Evolutionary conservation across 2,797 vertebrate species (phyloP), one percentile per base, ranked within the genome.

Genomic region (Darevskia mixta): DNA sequence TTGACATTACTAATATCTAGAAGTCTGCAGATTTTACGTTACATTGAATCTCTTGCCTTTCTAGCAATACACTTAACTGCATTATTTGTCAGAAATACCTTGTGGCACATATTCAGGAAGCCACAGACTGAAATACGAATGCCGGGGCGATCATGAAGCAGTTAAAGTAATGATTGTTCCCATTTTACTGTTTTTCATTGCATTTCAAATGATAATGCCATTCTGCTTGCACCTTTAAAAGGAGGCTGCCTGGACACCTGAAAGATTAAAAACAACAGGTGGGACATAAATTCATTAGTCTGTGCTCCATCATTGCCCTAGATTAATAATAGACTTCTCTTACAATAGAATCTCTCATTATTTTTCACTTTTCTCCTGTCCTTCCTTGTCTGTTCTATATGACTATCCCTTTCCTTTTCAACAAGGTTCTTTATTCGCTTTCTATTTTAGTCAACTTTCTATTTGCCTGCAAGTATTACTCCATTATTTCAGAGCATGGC

Each of bases 241-340:
- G 89, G 79, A 94, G 38, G 83, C 89, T 92, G 88, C 92, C 86
- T 90, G 64, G 79, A 92, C 92, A 81, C 23, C 71, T 79, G 86
- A 32, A 95, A 94, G 49, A 90, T 87, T 86, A 85, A 38, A 85
- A 91, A 96, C 87, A 83, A 92, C 83, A 89, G 35, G 9, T 13
- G 91, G 77, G 88, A 82, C 83, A 87, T 8, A 91, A 90, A 90
- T 80, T 92, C 92, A 89, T 87, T 92, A 89, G 45, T 82, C n/a
- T 87, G 79, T 83, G 76, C 84, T 93, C 91, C 45, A 84, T 80
- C 86, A 91, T 89, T 90, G 86, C 69, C 76, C 91, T 88, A 41
- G 64, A 86, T 94, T 94, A 96, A 96, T 85, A 94, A 89, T 38
- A 93, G 86, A 79, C 79, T 94, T 93, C 87, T 94, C 90, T 89